These are phyloP conservation scores for Cyprinodon tularosa DNA, from an alignment of 2,113 vertebrate genomes.

Conservation along the genomic window DNA sequence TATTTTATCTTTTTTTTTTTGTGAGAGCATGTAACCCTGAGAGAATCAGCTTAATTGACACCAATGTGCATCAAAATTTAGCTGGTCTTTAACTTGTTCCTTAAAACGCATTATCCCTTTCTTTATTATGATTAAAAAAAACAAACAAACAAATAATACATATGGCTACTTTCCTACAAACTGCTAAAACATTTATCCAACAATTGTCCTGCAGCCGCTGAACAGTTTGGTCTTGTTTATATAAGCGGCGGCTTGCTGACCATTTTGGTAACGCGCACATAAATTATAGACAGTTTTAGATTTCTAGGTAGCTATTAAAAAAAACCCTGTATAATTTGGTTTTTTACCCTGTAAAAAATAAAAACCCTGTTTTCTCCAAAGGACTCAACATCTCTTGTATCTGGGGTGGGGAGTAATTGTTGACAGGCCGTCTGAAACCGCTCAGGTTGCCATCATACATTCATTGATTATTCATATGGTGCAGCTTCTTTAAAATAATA, in stretches of 20 bases:
- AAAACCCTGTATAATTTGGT: conserved; percentile 60
- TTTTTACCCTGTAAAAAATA: conserved; percentile 39
- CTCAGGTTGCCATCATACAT: conserved; percentile 13
- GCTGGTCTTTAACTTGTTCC: background rate
- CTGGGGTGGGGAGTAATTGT: background rate
- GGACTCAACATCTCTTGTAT: background rate
- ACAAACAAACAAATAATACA: background rate
- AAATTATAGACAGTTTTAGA: conserved; percentile 40
- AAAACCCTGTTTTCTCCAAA: conserved; percentile 73
- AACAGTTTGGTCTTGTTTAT: conserved; percentile 19
- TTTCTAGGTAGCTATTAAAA: conserved; percentile 39
- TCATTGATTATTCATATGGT: conserved; percentile 16
- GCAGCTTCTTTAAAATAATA: conserved; percentile 6
- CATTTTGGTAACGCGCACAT: conserved; percentile 69
- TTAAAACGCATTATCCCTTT: background rate
- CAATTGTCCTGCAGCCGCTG: conserved; percentile 1
- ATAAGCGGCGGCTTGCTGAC: conserved; percentile 50
- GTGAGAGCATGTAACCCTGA: conserved; percentile 73
- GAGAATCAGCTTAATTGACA: conserved; percentile 52
- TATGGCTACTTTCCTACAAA: conserved; percentile 63
- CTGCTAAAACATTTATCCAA: conserved; percentile 30
- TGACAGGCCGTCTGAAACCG: conserved; percentile 10
- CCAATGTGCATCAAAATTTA: conserved; percentile 35
- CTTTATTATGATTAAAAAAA: background rate
- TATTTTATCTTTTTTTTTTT: background rate